Base-by-base conservation (phyloP, 2,113 vertebrate species). In the Plecotus auritus region DNA sequence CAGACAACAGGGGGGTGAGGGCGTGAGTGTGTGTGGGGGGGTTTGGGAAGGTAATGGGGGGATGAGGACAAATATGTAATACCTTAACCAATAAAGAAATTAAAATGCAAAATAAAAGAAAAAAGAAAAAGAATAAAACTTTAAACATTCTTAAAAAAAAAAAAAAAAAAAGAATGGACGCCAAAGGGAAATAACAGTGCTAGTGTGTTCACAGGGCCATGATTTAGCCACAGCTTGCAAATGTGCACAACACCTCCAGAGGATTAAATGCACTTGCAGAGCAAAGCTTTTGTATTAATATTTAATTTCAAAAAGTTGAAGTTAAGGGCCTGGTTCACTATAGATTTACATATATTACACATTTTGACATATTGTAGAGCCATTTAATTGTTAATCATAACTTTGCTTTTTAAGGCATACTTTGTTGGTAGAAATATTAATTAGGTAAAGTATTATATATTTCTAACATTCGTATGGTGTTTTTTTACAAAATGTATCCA, bases 221-320 rank as follows among this genome's bases (percentile, higher is more conserved):
- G 74, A 95, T 96, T 96, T 84, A 97, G 95, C 37, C 85, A 93
- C 11, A 90, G 84, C 76, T 95, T 96, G 70, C 95, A 96, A 95
- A 96, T 1, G 0, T 83, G 93, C 90, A 92, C 64, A 87, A 82
- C 23, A 88, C 61, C 92, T 89, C 85, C 20, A 81, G 96, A 97
- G 85, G 95, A 96, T 97, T 96, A 93, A 80, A 86, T 56, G 87
- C 28, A 54, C 61, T 94, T 95, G 45, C 66, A 64, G n/a, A 96
- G 5, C 81, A 97, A 88, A 97, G 81, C 67, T 78, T 86, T 92
- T 94, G 9, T 69, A 97, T 97, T 67, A 97, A 97, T 96, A 97
- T 97, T 98, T 98, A 69, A 95, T 92, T 95, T 96, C 32, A 18
- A 90, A 93, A 97, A 85, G 23, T 84, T 81, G 77, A 96, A 97